phyloP scores from a whole-genome alignment of 2,888 invertebrate genomes.

The Gandaritis pyraliata region DNA sequence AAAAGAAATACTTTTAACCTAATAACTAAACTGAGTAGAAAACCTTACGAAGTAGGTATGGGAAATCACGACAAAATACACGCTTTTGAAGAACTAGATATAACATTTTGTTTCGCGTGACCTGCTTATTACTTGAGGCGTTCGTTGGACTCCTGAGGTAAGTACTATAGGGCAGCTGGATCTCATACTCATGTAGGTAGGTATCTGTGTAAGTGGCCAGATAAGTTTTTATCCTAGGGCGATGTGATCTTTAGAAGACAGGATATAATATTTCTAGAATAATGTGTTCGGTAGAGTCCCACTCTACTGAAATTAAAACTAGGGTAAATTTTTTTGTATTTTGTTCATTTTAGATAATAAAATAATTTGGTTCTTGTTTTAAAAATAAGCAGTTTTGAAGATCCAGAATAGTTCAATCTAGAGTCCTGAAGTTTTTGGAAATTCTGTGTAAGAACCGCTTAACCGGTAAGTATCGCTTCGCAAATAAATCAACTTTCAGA shows the following conservation, averaged over 20 bases:
- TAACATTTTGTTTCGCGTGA: conserved; percentile 43
- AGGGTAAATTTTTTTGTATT: too few species aligned
- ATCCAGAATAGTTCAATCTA: too few species aligned
- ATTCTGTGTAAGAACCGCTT: too few species aligned
- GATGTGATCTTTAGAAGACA: conserved; percentile 9
- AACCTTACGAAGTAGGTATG: too few species aligned
- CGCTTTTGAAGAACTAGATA: conserved; percentile 11
- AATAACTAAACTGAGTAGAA: neutral
- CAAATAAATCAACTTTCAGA: too few species aligned
- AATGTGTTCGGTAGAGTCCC: neutral
- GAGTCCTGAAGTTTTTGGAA: too few species aligned
- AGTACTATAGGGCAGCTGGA: conserved; percentile 20
- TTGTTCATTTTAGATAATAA: too few species aligned
- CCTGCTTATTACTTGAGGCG: conserved; percentile 45
- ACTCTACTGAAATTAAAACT: too few species aligned
- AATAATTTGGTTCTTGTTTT: too few species aligned
- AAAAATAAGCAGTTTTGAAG: too few species aligned
- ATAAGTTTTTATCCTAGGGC: conserved; percentile 12
- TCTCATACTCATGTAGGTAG: conserved; percentile 18
- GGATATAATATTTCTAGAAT: neutral
- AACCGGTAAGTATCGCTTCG: too few species aligned
- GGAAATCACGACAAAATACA: neutral
- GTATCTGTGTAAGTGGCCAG: conserved; percentile 11
- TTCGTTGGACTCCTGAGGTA: conserved; percentile 37
- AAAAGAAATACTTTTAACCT: too few species aligned